Percentiles rank a stretch among this genome's conserved stretches.
phyloP scores from a whole-genome alignment of 2,797 vertebrate species.

The Calcarius lapponicus region DNA sequence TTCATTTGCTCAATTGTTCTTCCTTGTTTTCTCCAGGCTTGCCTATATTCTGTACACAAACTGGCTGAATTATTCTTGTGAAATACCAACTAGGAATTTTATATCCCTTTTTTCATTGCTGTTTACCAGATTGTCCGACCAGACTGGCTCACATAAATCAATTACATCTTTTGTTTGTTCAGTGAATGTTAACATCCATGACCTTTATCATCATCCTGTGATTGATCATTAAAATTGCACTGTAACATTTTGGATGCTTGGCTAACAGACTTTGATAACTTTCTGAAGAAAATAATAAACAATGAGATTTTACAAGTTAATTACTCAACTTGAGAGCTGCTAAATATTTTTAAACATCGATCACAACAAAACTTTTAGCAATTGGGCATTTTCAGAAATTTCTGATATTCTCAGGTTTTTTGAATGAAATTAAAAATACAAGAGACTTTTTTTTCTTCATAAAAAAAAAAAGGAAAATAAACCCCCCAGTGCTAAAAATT shows the following conservation, averaged over 20 bases:
- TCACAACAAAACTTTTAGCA: neutral
- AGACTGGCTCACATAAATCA: neutral
- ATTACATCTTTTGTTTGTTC: neutral
- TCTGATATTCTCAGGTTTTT: neutral
- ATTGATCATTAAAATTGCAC: neutral
- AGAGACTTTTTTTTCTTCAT: neutral
- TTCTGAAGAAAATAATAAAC: neutral
- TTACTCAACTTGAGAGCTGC: neutral
- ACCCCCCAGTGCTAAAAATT: neutral
- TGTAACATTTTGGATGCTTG: neutral
- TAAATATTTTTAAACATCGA: neutral
- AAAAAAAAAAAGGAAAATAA: neutral
- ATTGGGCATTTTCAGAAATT: neutral
- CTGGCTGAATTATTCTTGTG: neutral
- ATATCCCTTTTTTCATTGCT: neutral
- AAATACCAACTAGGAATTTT: neutral
- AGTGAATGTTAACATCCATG: neutral
- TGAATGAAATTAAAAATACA: neutral
- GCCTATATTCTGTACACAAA: neutral
- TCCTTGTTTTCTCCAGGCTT: neutral
- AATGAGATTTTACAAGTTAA: neutral
- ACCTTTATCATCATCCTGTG: neutral
- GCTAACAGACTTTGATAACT: neutral
- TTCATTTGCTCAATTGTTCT: neutral
- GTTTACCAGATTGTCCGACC: neutral